Evolutionary conservation across 2,113 vertebrate species (phyloP).

Genomic region (Pluvianellus socialis): DNA sequence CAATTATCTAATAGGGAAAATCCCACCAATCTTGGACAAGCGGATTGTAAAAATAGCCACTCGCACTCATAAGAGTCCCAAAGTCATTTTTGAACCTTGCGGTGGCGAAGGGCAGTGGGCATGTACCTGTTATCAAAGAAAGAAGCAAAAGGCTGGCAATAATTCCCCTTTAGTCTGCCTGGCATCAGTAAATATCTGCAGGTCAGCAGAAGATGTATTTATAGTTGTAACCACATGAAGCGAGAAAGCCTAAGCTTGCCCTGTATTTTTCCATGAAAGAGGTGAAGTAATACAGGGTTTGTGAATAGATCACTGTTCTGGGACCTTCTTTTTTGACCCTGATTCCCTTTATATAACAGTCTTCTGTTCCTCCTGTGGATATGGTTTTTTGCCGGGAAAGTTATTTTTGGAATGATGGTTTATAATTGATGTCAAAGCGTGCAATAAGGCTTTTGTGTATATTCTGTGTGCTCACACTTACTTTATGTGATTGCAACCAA

Average conservation of each 20-base stretch:
- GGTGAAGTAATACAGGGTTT: constrained; percentile 50
- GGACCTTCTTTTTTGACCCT: constrained; percentile 50
- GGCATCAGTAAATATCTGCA: constrained; percentile 31
- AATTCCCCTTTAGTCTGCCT: not conserved
- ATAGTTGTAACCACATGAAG: constrained; percentile 59
- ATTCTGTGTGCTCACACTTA: not conserved
- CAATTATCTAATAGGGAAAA: constrained; percentile 62
- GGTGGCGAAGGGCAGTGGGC: not conserved
- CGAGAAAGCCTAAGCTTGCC: not conserved
- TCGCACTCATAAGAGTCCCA: not conserved
- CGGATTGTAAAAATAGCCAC: constrained; percentile 59
- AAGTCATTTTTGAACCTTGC: not conserved
- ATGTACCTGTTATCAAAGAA: constrained; percentile 25
- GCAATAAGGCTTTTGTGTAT: not conserved
- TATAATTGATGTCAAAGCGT: constrained; percentile 24
- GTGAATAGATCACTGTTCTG: constrained; percentile 65
- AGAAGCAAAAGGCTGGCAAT: not conserved
- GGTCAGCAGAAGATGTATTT: constrained; percentile 56
- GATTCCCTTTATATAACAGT: constrained; percentile 59
- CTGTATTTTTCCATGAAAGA: constrained; percentile 58
- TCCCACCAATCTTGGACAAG: constrained; percentile 47
- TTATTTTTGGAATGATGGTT: constrained; percentile 57
- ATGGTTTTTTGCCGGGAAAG: not conserved
- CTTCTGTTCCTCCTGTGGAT: constrained; percentile 51
- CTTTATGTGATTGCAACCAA: not conserved